Conservation (phyloP, 2,113 vertebrate species). For the Tricholaema leucomelas region DNA sequence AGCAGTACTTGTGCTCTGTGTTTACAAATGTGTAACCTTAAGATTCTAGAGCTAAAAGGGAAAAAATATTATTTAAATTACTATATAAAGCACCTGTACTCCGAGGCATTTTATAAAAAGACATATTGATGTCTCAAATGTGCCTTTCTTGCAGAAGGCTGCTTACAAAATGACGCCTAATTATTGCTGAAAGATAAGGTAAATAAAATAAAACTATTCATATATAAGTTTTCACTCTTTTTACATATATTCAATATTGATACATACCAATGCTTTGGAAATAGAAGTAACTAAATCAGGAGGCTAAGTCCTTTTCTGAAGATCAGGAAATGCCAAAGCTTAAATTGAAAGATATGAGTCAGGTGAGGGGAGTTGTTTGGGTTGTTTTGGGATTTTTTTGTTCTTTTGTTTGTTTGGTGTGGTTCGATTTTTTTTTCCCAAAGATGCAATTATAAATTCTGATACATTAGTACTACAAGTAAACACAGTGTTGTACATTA, state of each 20-base stretch:
- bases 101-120: neutral
- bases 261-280: neutral
- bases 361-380: neutral
- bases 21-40: neutral
- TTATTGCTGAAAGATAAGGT: neutral
- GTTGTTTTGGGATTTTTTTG: too few species aligned
- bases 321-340: neutral
- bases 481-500: neutral
- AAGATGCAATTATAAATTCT: neutral
- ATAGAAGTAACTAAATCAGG: neutral
- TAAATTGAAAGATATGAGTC: neutral
- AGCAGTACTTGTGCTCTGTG: neutral
- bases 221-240: neutral
- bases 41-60: neutral
- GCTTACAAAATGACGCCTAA: neutral
- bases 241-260: neutral
- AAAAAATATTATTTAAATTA: neutral
- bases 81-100: neutral
- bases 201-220: neutral
- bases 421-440: neutral
- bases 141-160: neutral
- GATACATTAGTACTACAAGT: neutral
- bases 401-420: neutral
- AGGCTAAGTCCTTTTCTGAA: neutral
- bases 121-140: fast-evolving